Percentiles rank a stretch among this genome's conserved stretches.
phyloP scores from a whole-genome alignment of 1,140 invertebrate species.

The Carcinoscorpius rotundicauda region DNA sequence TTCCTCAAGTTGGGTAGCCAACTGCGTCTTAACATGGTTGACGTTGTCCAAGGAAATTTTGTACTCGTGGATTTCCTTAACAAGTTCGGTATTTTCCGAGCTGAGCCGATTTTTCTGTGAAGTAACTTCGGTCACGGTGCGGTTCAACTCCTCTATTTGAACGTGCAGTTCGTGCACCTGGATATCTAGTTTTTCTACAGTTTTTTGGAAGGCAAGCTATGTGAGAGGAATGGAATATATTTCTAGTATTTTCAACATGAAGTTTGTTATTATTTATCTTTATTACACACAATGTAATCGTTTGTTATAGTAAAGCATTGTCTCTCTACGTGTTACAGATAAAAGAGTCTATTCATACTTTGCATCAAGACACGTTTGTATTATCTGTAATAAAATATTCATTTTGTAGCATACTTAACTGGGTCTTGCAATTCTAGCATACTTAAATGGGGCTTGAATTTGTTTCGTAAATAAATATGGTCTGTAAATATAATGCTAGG shows the following conservation, averaged over 20 bases:
- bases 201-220: conserved; percentile 59
- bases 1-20: conserved; percentile 81
- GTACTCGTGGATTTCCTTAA: conserved; percentile 85
- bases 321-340: too few relatives aligned
- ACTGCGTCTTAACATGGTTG: conserved; percentile 73
- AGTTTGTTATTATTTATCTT: neutral
- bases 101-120: conserved; percentile 40
- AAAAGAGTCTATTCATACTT: too few relatives aligned
- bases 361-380: too few relatives aligned
- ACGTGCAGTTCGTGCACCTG: conserved; percentile 76
- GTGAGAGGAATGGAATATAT: neutral
- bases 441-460: too few relatives aligned
- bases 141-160: conserved; percentile 89
- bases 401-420: too few relatives aligned
- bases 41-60: conserved; percentile 89
- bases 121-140: conserved; percentile 86
- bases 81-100: conserved; percentile 79
- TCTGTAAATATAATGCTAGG: too few relatives aligned
- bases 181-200: conserved; percentile 78
- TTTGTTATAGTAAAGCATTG: too few relatives aligned
- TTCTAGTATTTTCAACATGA: neutral
- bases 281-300: too few relatives aligned
- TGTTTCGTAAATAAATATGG: too few relatives aligned
- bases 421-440: too few relatives aligned
- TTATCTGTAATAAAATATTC: too few relatives aligned